Evolutionary conservation across 2,113 vertebrate species (phyloP).

Genomic region (Seriola quinqueradiata): DNA sequence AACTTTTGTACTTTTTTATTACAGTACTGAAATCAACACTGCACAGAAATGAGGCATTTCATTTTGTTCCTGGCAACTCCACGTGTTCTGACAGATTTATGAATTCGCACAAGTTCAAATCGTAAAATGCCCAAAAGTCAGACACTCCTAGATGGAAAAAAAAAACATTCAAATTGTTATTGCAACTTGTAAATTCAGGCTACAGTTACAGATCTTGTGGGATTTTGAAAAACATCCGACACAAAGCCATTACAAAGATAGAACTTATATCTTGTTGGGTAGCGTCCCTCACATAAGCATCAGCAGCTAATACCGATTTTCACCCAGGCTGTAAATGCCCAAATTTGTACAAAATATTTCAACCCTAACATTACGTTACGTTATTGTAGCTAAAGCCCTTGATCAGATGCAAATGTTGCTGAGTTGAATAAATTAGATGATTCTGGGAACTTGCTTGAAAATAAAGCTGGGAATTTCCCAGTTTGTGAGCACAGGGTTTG

Average conservation of each 20-base stretch:
- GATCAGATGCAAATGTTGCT: not conserved
- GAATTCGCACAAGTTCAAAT: not conserved
- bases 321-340: not conserved
- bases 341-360: not conserved
- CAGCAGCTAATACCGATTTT: not conserved
- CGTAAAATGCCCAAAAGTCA: not conserved
- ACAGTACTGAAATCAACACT: not conserved
- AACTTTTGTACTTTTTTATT: not conserved
- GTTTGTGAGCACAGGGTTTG: slow-evolving; percentile 2
- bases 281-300: not conserved
- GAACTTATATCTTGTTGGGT: not conserved
- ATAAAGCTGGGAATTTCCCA: slow-evolving; percentile 21
- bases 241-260: not conserved
- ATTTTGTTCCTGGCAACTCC: not conserved
- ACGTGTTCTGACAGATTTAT: not conserved
- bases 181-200: not conserved
- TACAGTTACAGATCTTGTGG: not conserved
- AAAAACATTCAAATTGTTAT: not conserved
- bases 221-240: not conserved
- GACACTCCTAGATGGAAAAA: not conserved
- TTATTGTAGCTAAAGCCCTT: not conserved
- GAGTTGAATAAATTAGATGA: too few relatives aligned
- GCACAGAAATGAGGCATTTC: not conserved
- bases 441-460: not conserved
- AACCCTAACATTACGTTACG: not conserved